A percentile compares a stretch with the other conserved stretches of the same genome.
phyloP scores from a whole-genome alignment of 2,113 vertebrate species.

The Coregonus clupeaformis region DNA sequence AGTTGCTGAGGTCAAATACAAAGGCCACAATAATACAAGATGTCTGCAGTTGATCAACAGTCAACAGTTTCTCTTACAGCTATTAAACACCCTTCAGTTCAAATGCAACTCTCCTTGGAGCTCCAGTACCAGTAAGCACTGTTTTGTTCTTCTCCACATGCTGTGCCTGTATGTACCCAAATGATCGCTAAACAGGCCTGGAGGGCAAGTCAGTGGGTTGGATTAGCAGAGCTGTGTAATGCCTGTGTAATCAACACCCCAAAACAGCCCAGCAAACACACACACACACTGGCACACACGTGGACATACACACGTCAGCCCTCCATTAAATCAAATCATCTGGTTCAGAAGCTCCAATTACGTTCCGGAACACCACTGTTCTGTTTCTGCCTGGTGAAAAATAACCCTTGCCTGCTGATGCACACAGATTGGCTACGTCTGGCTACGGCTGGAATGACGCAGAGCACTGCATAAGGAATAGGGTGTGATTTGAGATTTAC shows the following conservation, averaged over 20 bases:
- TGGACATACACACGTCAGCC: constrained; percentile 7
- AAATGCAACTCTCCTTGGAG: neutral
- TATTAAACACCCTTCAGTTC: neutral
- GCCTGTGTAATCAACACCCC: constrained; percentile 37
- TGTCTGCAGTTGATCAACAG: too few species aligned
- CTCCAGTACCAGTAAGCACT: neutral
- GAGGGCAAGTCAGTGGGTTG: neutral
- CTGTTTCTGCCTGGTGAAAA: constrained; percentile 48
- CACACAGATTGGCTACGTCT: too few species aligned
- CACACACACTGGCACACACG: constrained; percentile 17
- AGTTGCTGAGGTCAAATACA: neutral
- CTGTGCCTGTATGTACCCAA: neutral
- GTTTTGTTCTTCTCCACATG: neutral
- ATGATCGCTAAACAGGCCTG: neutral
- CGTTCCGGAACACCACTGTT: constrained; percentile 61
- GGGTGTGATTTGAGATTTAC: too few species aligned
- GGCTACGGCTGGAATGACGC: too few species aligned
- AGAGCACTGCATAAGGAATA: too few species aligned
- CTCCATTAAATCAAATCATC: constrained; percentile 72
- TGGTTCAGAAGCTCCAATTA: constrained; percentile 74
- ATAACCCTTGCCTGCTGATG: constrained; percentile 7
- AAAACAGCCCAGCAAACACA: constrained; percentile 18
- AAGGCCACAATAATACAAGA: too few species aligned
- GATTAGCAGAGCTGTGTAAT: constrained; percentile 10
- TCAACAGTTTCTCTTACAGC: neutral